Base-by-base conservation (phyloP, 2,797 vertebrate genomes). In the Ambastaia sidthimunki region DNA sequence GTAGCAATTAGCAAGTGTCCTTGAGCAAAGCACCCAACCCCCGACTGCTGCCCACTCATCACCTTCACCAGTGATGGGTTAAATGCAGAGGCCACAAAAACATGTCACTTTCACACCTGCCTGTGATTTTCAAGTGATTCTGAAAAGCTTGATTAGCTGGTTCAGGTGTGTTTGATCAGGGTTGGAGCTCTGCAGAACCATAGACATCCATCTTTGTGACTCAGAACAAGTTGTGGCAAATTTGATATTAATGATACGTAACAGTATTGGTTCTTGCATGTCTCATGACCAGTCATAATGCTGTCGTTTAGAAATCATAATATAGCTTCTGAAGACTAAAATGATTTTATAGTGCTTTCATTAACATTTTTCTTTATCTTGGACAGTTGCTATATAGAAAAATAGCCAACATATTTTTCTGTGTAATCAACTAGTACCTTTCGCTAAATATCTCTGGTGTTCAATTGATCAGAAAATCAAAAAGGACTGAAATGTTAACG, bases 151-250 rank as follows among this genome's bases (percentile, higher is more conserved):
- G 10, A 59, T 25, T 25, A 25, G 23, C 21, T 25, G 57, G 21
- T 12, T 59, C 12, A 25, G 57, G 5, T 60, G 23, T 28, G 59
- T 7, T 60, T 60, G n/a, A 7, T 28, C 28, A 28, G 4, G 59
- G 59, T 16, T 60, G 37, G 7, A 41, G 37, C 9, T 9, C 25
- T 60, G 59, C 13, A 60, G 25, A 13, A 60, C 6, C 5, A 23
- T 60, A 4, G 19, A 5, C 50, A 60, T 89, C 84, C 86, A 84
- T 82, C 85, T 63, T 74, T 83, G 48, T 79, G 80, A 23, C 83
- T 82, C 47, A 48, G 13, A 10, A 50, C 25, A 28, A 7, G 23
- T 60, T 28, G 12, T 15, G 13, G 12, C 23, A 60, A 13, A 28
- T 28, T 28, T 60, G 12, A 28, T 60, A 13, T 60, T 11, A 28